Evolutionary conservation across 2,113 vertebrate species (phyloP).

Genomic region (Garra rufa): DNA sequence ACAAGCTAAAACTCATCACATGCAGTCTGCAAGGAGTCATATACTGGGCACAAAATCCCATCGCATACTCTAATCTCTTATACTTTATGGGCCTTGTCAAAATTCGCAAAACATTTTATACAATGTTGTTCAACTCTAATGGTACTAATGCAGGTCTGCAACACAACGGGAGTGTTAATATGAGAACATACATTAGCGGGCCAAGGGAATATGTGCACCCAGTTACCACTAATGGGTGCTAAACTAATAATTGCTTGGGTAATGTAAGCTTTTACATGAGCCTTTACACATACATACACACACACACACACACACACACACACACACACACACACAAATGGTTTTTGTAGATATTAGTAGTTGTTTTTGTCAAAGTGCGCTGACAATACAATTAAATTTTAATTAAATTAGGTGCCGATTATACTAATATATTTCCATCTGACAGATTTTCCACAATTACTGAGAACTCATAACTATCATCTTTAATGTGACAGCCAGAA

Average conservation of each 20-base stretch:
- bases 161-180: conserved; percentile 8
- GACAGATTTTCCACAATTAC: not conserved
- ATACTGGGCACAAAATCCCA: conserved; percentile 11
- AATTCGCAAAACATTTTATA: not conserved
- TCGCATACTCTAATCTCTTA: not conserved
- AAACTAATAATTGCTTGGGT: conserved; percentile 20
- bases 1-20: conserved; percentile 33
- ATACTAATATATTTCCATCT: not conserved
- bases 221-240: conserved; percentile 21
- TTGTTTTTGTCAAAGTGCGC: not conserved
- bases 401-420: not conserved
- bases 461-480: not conserved
- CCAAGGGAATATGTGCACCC: conserved; percentile 1
- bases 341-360: not conserved
- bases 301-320: too few species aligned
- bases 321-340: too few species aligned
- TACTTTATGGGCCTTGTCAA: not conserved
- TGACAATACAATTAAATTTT: not conserved
- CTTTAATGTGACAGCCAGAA: not conserved
- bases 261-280: not conserved
- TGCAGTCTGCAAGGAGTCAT: not conserved
- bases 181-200: not conserved
- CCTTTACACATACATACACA: not conserved
- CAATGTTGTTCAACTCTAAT: not conserved
- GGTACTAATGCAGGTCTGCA: conserved; percentile 12